Percentiles rank a stretch among this genome's conserved stretches.
phyloP scores from a whole-genome alignment of 2,113 vertebrate species.

The Sialia sialis region DNA sequence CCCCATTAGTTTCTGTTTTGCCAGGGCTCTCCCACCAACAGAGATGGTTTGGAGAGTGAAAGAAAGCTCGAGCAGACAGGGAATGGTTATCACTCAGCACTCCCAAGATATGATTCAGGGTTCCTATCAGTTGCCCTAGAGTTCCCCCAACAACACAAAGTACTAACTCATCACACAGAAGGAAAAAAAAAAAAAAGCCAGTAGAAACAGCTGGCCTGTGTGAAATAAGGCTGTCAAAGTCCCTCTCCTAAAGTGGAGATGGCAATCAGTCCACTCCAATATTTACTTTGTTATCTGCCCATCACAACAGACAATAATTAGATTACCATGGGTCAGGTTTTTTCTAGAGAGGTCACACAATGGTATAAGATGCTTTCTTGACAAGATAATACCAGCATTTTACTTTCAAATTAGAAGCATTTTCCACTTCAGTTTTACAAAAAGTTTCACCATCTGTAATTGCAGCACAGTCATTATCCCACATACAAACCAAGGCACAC shows the following conservation, averaged over 20 bases:
- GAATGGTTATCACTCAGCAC: neutral
- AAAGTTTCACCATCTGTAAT: neutral
- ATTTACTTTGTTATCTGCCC: constrained; percentile 56
- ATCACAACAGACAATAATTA: constrained; percentile 60
- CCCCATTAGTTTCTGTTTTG: neutral
- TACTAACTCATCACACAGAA: neutral
- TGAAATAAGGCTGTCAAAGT: constrained; percentile 45
- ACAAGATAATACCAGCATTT: neutral
- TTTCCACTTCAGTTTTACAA: neutral
- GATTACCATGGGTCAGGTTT: constrained; percentile 37
- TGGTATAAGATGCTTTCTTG: neutral
- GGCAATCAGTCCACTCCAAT: constrained; percentile 46
- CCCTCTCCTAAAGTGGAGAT: constrained; percentile 23
- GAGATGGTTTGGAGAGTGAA: neutral
- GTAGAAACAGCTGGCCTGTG: neutral
- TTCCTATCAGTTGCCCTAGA: neutral
- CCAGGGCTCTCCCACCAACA: neutral
- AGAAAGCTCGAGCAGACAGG: neutral
- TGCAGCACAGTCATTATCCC: neutral
- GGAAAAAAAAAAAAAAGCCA: neutral
- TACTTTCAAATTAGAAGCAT: constrained; percentile 6
- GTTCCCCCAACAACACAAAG: neutral
- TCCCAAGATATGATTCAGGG: neutral
- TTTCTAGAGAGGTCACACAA: neutral
- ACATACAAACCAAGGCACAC: neutral